Conservation (phyloP, 2,113 vertebrate species). For the Cryptomyrus ogoouensis region DNA sequence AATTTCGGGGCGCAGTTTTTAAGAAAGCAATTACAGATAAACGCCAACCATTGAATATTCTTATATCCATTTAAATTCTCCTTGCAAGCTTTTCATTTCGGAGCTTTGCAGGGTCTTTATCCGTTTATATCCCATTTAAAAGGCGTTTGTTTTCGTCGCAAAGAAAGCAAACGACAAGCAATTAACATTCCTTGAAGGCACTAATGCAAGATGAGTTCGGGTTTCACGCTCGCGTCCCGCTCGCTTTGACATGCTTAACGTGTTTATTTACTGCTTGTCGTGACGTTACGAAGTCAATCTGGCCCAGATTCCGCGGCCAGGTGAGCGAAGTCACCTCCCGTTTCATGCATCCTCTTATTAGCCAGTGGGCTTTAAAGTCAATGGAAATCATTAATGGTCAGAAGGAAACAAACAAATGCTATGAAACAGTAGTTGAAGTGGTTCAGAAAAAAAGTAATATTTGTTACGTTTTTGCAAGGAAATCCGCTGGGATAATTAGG, state of each 20-base stretch:
- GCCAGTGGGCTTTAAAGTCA: background rate
- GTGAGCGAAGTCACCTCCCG: constrained; percentile 16
- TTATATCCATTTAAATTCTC: background rate
- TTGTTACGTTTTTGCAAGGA: background rate
- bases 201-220: constrained; percentile 26
- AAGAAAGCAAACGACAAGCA: constrained; percentile 21
- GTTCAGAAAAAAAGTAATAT: background rate
- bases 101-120: background rate
- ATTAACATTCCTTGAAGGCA: constrained; percentile 43
- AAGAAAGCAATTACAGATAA: background rate
- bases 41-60: background rate
- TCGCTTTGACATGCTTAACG: constrained; percentile 45
- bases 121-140: constrained; percentile 7
- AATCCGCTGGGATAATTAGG: background rate
- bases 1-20: background rate
- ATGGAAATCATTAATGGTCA: background rate
- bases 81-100: background rate
- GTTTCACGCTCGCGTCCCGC: constrained; percentile 42
- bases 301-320: constrained; percentile 21
- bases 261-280: constrained; percentile 44
- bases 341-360: background rate
- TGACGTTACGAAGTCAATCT: constrained; percentile 36
- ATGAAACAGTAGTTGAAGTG: background rate
- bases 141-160: background rate
- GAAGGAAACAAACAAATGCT: background rate